Percentiles rank a stretch among this genome's conserved stretches.
These are phyloP conservation scores for Physella acuta DNA, from an alignment of 1,140 invertebrate genomes.

Conservation along the genomic window DNA sequence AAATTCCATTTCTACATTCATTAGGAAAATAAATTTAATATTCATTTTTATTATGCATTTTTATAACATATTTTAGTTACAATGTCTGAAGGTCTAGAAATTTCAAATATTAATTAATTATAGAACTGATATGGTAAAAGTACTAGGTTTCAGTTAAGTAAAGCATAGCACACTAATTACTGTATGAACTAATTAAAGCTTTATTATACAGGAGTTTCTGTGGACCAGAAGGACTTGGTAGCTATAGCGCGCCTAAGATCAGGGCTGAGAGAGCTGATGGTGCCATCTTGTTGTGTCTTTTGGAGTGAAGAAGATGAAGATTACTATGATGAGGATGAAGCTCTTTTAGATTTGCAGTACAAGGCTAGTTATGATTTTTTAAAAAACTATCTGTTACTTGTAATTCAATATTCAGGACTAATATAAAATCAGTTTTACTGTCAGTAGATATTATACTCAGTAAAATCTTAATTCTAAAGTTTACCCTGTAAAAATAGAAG, in stretches of 20 bases:
- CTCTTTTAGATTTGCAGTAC: conserved; percentile 18
- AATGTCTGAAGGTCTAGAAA: too few species aligned
- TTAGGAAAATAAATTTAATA: conserved; percentile 26
- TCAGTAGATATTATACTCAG: neutral
- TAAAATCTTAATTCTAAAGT: neutral
- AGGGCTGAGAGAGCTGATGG: neutral
- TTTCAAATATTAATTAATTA: too few species aligned
- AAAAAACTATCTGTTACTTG: neutral
- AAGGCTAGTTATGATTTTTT: too few species aligned
- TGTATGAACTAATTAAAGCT: too few species aligned
- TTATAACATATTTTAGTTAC: neutral
- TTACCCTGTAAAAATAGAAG: neutral
- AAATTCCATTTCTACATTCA: conserved; percentile 19
- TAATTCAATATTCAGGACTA: neutral
- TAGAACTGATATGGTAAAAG: too few species aligned
- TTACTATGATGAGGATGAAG: conserved; percentile 23
- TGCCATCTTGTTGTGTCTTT: conserved; percentile 20
- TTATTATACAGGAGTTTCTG: conserved; percentile 28
- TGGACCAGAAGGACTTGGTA: conserved; percentile 4
- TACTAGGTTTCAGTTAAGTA: too few species aligned
- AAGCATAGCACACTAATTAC: too few species aligned
- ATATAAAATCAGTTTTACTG: neutral
- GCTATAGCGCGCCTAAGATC: neutral
- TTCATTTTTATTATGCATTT: neutral
- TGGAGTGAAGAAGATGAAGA: conserved; percentile 26